Evolutionary conservation across 2,888 invertebrate species (phyloP).

Genomic region (Drosophila demipolita): DNA sequence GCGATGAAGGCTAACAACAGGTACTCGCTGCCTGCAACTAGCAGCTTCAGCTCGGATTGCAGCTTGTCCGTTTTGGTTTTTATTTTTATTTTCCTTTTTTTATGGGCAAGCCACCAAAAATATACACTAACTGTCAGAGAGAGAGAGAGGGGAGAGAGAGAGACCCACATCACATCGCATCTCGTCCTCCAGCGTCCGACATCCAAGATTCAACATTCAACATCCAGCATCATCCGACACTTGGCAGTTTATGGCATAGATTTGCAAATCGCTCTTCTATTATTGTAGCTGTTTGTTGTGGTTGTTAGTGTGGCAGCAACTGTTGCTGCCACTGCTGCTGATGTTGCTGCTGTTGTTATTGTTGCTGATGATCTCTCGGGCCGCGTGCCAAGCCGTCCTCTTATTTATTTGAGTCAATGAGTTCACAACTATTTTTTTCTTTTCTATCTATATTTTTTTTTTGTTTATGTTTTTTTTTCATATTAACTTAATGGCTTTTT

Average conservation of each 20-base stretch:
- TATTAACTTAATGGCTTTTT: conserved; percentile 63
- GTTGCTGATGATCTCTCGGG: conserved; percentile 64
- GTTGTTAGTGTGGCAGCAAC: conserved; percentile 65
- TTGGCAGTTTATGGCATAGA: conserved; percentile 79
- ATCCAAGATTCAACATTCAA: conserved; percentile 36
- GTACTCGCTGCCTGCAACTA: conserved; percentile 32
- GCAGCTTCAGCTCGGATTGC: conserved; percentile 39
- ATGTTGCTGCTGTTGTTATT: conserved; percentile 60
- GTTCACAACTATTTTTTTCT: conserved; percentile 73
- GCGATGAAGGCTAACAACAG: conserved; percentile 59
- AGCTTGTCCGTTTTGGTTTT: conserved; percentile 66
- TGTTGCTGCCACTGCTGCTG: conserved; percentile 11
- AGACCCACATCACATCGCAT: conserved; percentile 20
- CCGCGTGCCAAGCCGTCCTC: conserved; percentile 73
- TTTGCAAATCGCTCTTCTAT: conserved; percentile 77
- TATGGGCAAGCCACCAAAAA: conserved; percentile 51
- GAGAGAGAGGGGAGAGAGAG: background rate
- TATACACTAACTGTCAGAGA: conserved; percentile 25
- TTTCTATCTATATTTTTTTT: conserved; percentile 8
- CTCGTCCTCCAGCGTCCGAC: conserved; percentile 26
- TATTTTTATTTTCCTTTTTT: conserved; percentile 52
- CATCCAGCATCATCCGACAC: conserved; percentile 71
- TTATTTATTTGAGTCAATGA: conserved; percentile 80
- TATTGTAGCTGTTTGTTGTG: conserved; percentile 77
- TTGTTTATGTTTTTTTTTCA: conserved; percentile 9